Evolutionary conservation across 2,888 invertebrate genomes (phyloP), one percentile per base, ranked within the genome.

Genomic region (Drymonia ruficornis): DNA sequence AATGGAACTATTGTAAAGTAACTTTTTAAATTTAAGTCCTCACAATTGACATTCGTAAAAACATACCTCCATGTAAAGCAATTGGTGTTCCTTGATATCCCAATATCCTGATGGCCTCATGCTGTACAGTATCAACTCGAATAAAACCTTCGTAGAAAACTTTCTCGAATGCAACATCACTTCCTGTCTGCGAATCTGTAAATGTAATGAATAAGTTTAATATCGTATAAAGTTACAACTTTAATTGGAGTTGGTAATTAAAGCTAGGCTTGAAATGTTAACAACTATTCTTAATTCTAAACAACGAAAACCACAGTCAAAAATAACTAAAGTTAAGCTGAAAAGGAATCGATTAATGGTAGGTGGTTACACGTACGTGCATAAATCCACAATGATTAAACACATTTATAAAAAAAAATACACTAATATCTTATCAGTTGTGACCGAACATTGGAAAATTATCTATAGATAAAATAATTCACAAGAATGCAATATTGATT

Each of bases 91-190:
- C 85, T 53, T 59, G 55, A 53, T 76, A 85, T 34, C 80, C 80
- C 23, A 57, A 59, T 43, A 89, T 44, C 19, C 56, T 69, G 47
- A 91, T 88, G 0, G 52, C 34, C 56, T 88, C 91, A 65, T 91
- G 91, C 47, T 61, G 64, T 1, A 89, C 72, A 11, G 58, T 59
- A 45, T 63, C 63, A 7, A 59, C 59, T 57, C 76, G 68, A 38
- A 87, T 53, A 15, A 70, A 55, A 61, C 91, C 91, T 54, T 69
- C 72, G 52, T 81, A 90, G 0, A 89, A 59, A 53, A 85, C 68
- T 66, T 80, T 84, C 1, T 81, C 80, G 56, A 91, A 91, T 12
- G 57, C 51, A 4, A 70, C 74, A 50, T 65, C 66, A 13, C 65
- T 50, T 50, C 49, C 72, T 46, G 48, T 48, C 34, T 66, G 64